Evolutionary conservation across 2,113 vertebrate genomes (phyloP), one percentile per base, ranked within the genome.

Genomic region (Callocephalon fimbriatum): DNA sequence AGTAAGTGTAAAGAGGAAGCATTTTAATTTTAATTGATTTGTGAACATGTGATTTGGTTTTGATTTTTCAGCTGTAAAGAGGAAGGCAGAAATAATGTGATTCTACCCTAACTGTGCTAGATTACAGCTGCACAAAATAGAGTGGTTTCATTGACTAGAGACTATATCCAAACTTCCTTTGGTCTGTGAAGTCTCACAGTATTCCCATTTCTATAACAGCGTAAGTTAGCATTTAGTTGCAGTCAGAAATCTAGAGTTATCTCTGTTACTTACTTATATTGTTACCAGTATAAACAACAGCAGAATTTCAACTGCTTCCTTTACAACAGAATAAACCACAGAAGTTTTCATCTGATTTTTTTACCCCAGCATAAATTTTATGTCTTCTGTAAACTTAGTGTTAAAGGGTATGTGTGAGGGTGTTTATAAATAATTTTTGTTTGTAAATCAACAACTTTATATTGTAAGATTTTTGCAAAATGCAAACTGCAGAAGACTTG

Each of bases 341-440:
- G 26, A 35, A 2, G 18, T 58, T 32, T 62, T 5, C 51, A 1
- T 56, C 44, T 61, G 12, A 25, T 50, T 29, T 70, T 77, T 50
- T 86, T 35, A 10, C 15, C 37, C 2, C 6, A 37, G 7, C 3
- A 5, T 58, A 74, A 59, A 95, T 27, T 9, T 59, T 77, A 25
- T 22, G 3, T 18, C 17, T 67, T 53, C 8, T 35, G 31, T 62
- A 61, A 27, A 81, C 73, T 48, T 78, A 68, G 31, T 35, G 67
- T 35, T 22, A 51, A 58, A 51, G 14, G 2, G 0, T 5, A 15
- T 58, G 44, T 45, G 15, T 19, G 21, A 48, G 6, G 1, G 7
- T 66, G 8, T 71, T 47, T 58, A 18, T 62, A 56, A 75, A n/a
- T 12, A 31, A n/a, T 17, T 6, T 16, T 38, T 66, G 5, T 66